Base-by-base conservation (phyloP, 1,140 invertebrate genomes). In the Diorhabda elongata region DNA sequence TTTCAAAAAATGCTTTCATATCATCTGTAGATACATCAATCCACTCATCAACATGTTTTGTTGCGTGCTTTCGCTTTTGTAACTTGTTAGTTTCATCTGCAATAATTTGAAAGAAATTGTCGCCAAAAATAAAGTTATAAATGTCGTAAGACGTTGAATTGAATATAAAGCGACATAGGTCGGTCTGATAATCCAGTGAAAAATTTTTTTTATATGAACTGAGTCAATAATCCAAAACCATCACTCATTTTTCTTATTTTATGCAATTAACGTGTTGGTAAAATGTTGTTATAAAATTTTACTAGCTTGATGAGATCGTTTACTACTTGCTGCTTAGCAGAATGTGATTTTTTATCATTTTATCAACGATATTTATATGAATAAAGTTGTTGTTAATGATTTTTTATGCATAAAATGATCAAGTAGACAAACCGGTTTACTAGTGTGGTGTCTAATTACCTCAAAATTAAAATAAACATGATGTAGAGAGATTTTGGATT, bases 381-480 rank as follows among this genome's bases (percentile, higher is more conserved):
- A 52, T 52, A 52, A 52, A 52, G 45, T 52, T 52, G 45, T 52
- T 52, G 45, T 6, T 9, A 52, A 52, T 52, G 45, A 52, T 52
- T 52, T 52, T 52, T 52, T 52, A 52, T 52, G 45, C 45, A 52
- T 52, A 52, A 52, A 52, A 52, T 52, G 45, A 9, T 52, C 8
- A 52, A 5, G 45, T 42, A 42, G 42, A 6, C n/a, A 7, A 42
- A n/a, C n/a, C 9, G 43, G 58, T n/a, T 59, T 4, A 9, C 6
- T 42, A 41, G 11, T 5, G 56, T 62, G 9, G 5, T 74, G 72
- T 52, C 8, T 52, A 52, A 52, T 52, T 26, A 26, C 26, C 26
- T 26, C 26, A 26, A 26, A 26, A 26, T 26, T 26, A 1, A 26
- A 26, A 26, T 26, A 26, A 26, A 26, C 26, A 26, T 26, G 26